Base-by-base conservation (phyloP, 1,140 invertebrate genomes). In the Andrena cerasifolii region DNA sequence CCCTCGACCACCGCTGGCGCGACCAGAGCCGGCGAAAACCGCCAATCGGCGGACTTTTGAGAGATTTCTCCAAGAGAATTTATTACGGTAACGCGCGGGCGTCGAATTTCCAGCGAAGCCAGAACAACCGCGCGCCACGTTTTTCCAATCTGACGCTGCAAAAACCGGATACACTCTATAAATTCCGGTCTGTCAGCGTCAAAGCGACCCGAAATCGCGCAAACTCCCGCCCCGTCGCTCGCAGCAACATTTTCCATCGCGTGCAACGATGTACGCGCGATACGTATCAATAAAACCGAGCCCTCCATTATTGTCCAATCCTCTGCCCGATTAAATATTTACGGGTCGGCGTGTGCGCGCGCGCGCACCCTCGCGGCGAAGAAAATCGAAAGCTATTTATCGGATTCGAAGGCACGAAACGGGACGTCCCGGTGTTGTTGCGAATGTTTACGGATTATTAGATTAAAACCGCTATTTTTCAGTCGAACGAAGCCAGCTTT, bases 401-500 rank as follows among this genome's bases (percentile, higher is more conserved):
- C 21, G 21, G 49, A 0, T 51, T 24, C 49, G 2, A 51, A 0
- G 49, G 7, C 5, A 21, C 56, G 31, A 1, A 8, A 16, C 3
- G 14, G 16, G 33, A 7, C 24, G 24, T n/a, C n/a, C n/a, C n/a
- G n/a, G 54, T 33, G 1, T 33, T 26, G 54, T 58, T 16, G 4
- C 16, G 12, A 31, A 2, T 59, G 18, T 21, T 7, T 36, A n/a
- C 56, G 56, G 56, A 59, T 59, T 59, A 59, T 36, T 59, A 59
- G 56, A 36, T 36, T 36, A 21, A 59, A 59, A 36, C 56, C 31
- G 7, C 6, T 36, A 18, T 59, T 59, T 59, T 59, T 36, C 56
- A 31, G 56, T 21, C n/a, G n/a, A 21, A 36, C 7, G 18, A n/a
- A 31, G 31, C 56, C 28, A 59, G 31, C 54, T 59, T 59, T 16